These are phyloP conservation scores for Tupaia tana DNA, from an alignment of 2,113 vertebrate species.

Conservation along the genomic window DNA sequence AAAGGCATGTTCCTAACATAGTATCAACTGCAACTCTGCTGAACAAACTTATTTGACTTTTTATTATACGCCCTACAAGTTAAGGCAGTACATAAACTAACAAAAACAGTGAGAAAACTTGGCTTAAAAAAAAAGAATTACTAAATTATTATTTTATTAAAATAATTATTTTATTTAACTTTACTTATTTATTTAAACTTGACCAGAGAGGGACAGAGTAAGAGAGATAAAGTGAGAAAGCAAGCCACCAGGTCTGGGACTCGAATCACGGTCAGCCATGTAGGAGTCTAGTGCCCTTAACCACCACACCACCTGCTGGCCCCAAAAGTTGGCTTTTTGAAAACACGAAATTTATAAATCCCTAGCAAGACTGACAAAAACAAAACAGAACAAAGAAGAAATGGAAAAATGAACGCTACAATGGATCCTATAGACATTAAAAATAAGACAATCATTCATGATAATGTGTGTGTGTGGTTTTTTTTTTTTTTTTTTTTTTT, in stretches of 20 bases:
- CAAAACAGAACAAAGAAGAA: not conserved
- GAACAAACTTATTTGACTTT: not conserved
- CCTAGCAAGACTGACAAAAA: not conserved
- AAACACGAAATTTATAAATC: not conserved
- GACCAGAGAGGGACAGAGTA: not conserved
- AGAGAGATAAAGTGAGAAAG: not conserved
- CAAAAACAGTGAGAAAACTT: not conserved
- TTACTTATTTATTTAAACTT: no score
- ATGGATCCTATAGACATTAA: not conserved
- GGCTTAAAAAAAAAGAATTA: not conserved
- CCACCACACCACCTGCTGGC: no score
- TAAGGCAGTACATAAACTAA: not conserved
- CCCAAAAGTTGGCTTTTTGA: not conserved
- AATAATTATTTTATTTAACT: no score
- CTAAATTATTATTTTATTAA: no score
- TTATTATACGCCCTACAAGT: not conserved
- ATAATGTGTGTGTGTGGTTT: not conserved
- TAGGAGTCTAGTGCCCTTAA: no score
- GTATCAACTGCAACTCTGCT: not conserved
- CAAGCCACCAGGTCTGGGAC: no score
- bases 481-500: no score
- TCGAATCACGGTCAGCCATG: no score
- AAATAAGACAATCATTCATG: constrained; percentile 14
- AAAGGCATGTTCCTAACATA: constrained; percentile 6
- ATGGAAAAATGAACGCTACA: not conserved